Conservation (phyloP, 2,888 invertebrate genomes). For the Drosophila prolongata region DNA sequence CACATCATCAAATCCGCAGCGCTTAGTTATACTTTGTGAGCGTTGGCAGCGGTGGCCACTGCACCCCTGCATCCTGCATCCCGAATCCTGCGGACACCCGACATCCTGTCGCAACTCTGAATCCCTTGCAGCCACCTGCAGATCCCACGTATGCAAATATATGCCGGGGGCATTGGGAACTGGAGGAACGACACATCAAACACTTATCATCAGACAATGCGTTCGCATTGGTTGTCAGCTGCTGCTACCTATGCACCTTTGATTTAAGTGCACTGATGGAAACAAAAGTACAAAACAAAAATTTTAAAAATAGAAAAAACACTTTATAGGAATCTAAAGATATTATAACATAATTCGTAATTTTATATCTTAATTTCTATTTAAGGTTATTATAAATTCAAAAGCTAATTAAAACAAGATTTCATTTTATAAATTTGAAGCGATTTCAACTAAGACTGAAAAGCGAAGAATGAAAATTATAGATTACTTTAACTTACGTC, state of each 20-base stretch:
- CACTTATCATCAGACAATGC: conserved; percentile 47
- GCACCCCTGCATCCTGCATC: conserved; percentile 47
- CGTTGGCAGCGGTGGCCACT: conserved; percentile 18
- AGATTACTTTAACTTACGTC: no score
- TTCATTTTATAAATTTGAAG: no score
- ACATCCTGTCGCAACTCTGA: conserved; percentile 23
- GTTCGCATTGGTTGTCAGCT: conserved; percentile 28
- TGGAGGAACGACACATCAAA: conserved; percentile 55
- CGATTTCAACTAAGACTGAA: no score
- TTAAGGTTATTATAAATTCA: no score
- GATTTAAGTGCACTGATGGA: conserved; percentile 25
- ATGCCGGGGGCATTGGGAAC: conserved; percentile 32
- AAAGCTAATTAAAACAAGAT: no score
- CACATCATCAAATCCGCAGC: conserved; percentile 81
- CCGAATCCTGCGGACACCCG: conserved; percentile 24
- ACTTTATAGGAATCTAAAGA: no score
- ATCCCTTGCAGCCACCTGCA: conserved; percentile 13
- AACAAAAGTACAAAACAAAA: no score
- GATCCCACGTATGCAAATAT: conserved; percentile 25
- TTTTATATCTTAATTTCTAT: no score
- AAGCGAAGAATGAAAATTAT: no score
- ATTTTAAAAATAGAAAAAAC: no score
- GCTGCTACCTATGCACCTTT: conserved; percentile 23
- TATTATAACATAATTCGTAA: no score
- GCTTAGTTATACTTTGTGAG: conserved; percentile 71